phyloP scores from a whole-genome alignment of 1,140 invertebrate species.

The Brachionus plicatilis region DNA sequence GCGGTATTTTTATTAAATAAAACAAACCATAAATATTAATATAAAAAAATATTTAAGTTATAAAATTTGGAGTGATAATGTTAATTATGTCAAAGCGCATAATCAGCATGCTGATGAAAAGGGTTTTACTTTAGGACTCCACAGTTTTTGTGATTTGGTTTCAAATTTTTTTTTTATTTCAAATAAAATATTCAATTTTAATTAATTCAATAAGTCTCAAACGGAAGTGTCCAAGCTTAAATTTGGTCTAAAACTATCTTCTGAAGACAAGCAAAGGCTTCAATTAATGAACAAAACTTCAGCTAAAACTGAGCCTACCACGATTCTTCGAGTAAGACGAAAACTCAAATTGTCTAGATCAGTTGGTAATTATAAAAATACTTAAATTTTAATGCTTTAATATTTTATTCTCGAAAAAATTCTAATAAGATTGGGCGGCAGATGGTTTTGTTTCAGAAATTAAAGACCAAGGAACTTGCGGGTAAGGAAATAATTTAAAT shows the following conservation, averaged over 20 bases:
- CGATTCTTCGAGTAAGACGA: background rate
- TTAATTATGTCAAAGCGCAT: background rate
- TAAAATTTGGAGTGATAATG: conserved; percentile 22
- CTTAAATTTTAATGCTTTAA: background rate
- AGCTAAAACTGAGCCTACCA: background rate
- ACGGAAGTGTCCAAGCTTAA: background rate
- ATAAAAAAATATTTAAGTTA: background rate
- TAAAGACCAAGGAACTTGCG: conserved; percentile 70
- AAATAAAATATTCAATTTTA: background rate
- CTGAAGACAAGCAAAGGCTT: background rate
- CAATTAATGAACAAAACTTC: background rate
- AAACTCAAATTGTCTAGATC: background rate
- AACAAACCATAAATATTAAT: background rate
- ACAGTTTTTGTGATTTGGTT: conserved; percentile 35
- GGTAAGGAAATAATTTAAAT: conserved; percentile 49
- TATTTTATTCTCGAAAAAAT: too few species aligned
- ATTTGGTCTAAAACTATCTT: conserved; percentile 10
- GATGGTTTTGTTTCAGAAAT: conserved; percentile 80
- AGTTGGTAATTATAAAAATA: background rate
- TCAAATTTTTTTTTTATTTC: background rate
- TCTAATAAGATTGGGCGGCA: conserved; percentile 73
- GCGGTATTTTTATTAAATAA: background rate
- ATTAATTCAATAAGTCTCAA: background rate
- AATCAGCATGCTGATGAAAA: background rate
- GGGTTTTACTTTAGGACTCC: background rate